Evolutionary conservation across 2,888 invertebrate genomes (phyloP), one percentile per base, ranked within the genome.

Genomic region (Halictus quadricinctus): DNA sequence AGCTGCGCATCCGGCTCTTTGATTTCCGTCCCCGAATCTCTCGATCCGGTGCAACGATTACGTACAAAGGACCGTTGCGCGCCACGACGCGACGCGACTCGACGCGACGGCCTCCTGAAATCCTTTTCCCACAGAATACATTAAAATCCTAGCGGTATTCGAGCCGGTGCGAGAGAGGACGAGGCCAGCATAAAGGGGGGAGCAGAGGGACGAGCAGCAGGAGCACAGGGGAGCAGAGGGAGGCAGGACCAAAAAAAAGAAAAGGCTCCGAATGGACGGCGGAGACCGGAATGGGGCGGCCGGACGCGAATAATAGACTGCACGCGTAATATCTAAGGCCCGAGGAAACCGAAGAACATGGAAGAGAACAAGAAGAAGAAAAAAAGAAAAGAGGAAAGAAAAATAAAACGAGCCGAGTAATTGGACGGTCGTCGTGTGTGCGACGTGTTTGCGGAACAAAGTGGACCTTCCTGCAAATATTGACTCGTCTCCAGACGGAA

Each of bases 201-300:
- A 60, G 73, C 12, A 12, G 58, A 10, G n/a, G 58, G 58, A n/a
- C 18, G 10, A 58, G 58, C 50, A 54, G 58, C 48, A 48, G 15
- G 58, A 58, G n/a, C 12, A n/a, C 12, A 58, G 58, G 50, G 29
- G 70, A 43, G n/a, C 25, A 41, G 72, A 8, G 64, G 64, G 64
- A 64, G 64, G 64, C 29, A 64, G 50, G 81, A 43, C 41, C 72
- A 78, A 66, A 36, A 36, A 72, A 83, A 81, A 83, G 80, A 85
- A 80, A 78, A n/a, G 83, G 69, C 79, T 83, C 78, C 77, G 85
- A 83, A 89, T 83, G 84, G 86, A 80, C 43, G 70, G 6, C n/a
- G 6, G n/a, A 81, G 85, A 85, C 77, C 81, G 81, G 86, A 83
- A 85, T 81, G 80, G 82, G 80, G 81, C 76, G 82, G 84, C 72